phyloP scores from a whole-genome alignment of 2,888 invertebrate genomes.

The Bursaphelenchus okinawaensis region DNA sequence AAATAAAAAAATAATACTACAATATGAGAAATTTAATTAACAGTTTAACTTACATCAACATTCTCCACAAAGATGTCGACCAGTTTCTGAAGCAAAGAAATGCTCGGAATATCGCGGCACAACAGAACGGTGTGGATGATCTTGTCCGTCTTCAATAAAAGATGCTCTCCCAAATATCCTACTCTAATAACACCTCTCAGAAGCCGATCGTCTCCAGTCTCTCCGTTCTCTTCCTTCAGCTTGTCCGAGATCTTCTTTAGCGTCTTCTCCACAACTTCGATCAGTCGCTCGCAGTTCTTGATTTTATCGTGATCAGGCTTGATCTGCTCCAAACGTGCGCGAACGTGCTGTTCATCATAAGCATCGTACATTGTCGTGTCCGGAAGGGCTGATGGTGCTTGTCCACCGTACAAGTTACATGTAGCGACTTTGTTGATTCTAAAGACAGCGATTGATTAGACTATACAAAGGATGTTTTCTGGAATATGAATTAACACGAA shows the following conservation, averaged over 20 bases:
- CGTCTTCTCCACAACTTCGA: constrained; percentile 85
- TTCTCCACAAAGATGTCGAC: constrained; percentile 77
- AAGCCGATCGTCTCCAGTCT: constrained; percentile 17
- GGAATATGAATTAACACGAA: no score
- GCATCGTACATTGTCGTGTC: constrained; percentile 1
- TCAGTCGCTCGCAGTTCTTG: constrained; percentile 75
- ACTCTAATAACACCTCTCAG: constrained; percentile 90
- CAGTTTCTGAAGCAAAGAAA: constrained; percentile 77
- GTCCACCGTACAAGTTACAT: not conserved
- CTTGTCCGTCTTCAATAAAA: constrained; percentile 78
- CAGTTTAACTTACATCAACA: constrained; percentile 64
- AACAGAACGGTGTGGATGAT: constrained; percentile 82
- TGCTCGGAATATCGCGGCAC: constrained; percentile 86
- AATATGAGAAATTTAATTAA: not conserved
- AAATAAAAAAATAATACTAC: constrained; percentile 5
- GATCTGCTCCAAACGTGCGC: constrained; percentile 72
- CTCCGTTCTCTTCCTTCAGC: not conserved
- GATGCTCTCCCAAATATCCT: constrained; percentile 80
- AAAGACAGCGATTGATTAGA: not conserved
- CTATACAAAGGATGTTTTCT: no score
- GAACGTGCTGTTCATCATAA: constrained; percentile 79
- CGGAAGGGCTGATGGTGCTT: not conserved
- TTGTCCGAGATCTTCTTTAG: constrained; percentile 70
- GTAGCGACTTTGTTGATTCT: not conserved
- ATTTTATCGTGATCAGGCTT: constrained; percentile 83